Base-by-base conservation (phyloP, 2,113 vertebrate species). In the Rattus rattus region DNA sequence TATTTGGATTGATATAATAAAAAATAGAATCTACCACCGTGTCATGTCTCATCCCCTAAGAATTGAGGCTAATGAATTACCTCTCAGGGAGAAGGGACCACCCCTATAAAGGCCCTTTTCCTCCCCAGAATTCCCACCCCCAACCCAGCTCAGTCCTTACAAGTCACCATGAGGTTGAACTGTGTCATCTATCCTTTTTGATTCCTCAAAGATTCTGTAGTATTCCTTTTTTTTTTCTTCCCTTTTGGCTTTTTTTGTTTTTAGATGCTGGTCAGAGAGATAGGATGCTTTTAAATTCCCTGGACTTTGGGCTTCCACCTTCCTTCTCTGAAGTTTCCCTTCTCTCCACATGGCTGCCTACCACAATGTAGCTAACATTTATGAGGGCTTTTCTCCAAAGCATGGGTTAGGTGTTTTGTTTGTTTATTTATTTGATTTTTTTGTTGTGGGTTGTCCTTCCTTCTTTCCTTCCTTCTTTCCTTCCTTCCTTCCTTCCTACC, bases 401-500 rank as follows among this genome's bases (percentile, higher is more conserved):
- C 19, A 56, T 36, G 4, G 52, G 49, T 79, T 54, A 16, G 16
- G 30, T 22, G 28, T 56, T 36, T 80, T 52, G 4, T 19, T 77
- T 12, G 24, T 54, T 54, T 30, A 16, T 52, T 33, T 43, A 0
- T 49, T 80, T 19, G 1, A 43, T 49, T 49, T 28, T 6, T 24
- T 73, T 22, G 72, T 76, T 47, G 13, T 24, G 26, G 7, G 14
- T 5, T 79, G 65, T 33, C 2, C 47, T 77, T 8, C 14, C 26
- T 77, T 39, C 3, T 19, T 13, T 3, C 4, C 19, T n/a, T 6
- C 1, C 10, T 47, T 5, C 2, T 3, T 76, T 1, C 1, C 8
- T 73, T 7, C 4, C 7, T 39, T 3, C 4, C 19, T n/a, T 6
- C 1, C 10, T 47, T 5, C 2, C 9, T 76, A 1, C 1, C 8